Evolutionary conservation across 2,888 invertebrate genomes (phyloP), one percentile per base, ranked within the genome.

Genomic region (Polymixis lichenea): DNA sequence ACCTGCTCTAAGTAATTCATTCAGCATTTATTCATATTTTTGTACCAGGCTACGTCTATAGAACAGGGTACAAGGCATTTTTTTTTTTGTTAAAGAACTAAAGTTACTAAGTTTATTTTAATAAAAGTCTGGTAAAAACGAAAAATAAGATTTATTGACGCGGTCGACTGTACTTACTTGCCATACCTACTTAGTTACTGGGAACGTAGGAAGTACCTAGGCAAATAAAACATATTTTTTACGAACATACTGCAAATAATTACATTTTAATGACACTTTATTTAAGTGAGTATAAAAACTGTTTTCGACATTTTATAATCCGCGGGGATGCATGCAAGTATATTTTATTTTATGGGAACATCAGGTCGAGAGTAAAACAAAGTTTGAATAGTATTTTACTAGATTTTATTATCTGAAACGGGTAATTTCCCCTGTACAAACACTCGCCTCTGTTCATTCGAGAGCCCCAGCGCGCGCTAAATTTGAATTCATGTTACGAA

Each of bases 401-500:
- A 92, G 87, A 92, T 92, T 94, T 93, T 93, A 93, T 94, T 93
- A 92, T 91, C 91, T 92, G 92, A 91, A 94, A 92, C 91, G 91
- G 91, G 91, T 94, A 94, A 94, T 94, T 95, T 94, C 87, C 92
- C 89, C 89, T 87, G 90, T 91, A 92, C 91, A 94, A 93, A 93
- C 91, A 93, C 92, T 92, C 91, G 86, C 89, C 91, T 92, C 90
- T 91, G 92, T 94, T 92, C 91, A 91, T 92, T 93, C 89, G 90
- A 92, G 91, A 90, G 92, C 90, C 92, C 92, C 92, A 91, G 92
- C 94, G 95, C 95, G 95, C 96, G 95, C 94, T 95, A 96, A 96
- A 96, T 96, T 96, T 96, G 95, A 96, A 96, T 95, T 95, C 95
- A 95, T 95, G 95, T 93, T 95, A 94, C 95, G 94, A 95, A 95